Base-by-base conservation (phyloP, 1,140 invertebrate species). In the Papilio polytes region DNA sequence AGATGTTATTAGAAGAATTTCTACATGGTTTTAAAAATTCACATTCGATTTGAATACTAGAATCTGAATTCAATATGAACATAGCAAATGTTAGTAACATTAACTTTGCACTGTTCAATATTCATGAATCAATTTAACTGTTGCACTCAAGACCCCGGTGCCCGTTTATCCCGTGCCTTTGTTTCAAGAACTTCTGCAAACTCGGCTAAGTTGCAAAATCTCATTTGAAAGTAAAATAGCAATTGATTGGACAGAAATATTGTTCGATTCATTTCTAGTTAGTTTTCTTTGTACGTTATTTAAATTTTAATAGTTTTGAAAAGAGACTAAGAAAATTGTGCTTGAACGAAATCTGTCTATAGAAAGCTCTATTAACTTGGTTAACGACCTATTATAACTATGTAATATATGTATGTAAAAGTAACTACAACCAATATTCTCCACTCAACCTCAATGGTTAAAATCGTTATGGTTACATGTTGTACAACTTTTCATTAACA, bases 51-150 rank as follows among this genome's bases (percentile, higher is more conserved):
- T 41, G 36, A 41, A 41, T 41, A 7, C 36, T 41, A 41, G 36
- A 41, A 41, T 41, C 36, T 41, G 6, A 8, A 41, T 41, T 70
- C 26, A 70, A 70, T 70, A 31, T 15, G 63, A 70, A 70, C 26
- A 70, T 70, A 15, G 22, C 26, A 36, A 70, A 70, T 70, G 63
- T 70, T 70, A 70, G 63, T 70, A 70, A 70, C 63, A 70, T 70
- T 70, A 70, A 70, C 63, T 70, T 70, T 70, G 63, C 63, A 31
- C 26, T 31, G 13, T 70, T 70, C 63, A 70, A 70, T 70, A 70
- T 70, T 70, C 63, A 70, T 70, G 63, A 70, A 70, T 70, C 63
- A 70, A 70, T 70, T 70, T 70, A 70, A 70, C 63, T 70, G 63
- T 70, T 70, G 63, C 63, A 70, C 63, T 70, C 63, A 70, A 70